Evolutionary conservation across 2,113 vertebrate species (phyloP).

Genomic region (Maccullochella peelii): DNA sequence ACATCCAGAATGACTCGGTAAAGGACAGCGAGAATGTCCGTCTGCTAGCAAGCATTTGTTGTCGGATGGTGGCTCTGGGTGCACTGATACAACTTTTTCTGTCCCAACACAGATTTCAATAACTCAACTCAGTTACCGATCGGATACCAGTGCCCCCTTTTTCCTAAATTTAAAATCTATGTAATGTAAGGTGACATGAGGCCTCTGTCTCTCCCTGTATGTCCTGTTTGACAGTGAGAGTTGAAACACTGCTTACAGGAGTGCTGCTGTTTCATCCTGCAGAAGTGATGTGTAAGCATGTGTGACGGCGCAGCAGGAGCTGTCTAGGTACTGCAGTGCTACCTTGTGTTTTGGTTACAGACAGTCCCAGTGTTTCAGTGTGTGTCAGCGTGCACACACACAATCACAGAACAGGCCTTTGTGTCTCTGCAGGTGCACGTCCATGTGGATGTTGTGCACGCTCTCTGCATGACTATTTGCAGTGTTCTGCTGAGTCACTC

Average conservation of each 20-base stretch:
- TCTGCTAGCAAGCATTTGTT: background rate
- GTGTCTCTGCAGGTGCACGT: slow-evolving; percentile 16
- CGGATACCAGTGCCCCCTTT: no score
- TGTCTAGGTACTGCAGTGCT: slow-evolving; percentile 20
- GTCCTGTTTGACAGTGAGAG: background rate
- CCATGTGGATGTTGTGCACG: slow-evolving; percentile 8
- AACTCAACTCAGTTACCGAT: no score
- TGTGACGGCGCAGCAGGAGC: slow-evolving; percentile 16
- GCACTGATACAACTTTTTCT: background rate
- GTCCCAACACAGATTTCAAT: background rate
- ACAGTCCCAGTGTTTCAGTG: background rate
- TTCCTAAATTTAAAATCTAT: no score
- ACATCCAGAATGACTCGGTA: slow-evolving; percentile 8
- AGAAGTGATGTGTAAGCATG: slow-evolving; percentile 35
- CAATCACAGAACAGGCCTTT: background rate
- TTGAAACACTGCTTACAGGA: background rate
- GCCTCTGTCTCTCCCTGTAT: background rate
- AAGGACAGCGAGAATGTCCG: no score
- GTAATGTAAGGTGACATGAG: no score
- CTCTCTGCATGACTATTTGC: slow-evolving; percentile 14
- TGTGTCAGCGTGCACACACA: background rate
- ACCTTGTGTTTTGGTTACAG: slow-evolving; percentile 14
- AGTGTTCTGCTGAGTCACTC: slow-evolving; percentile 69
- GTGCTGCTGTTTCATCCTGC: background rate
- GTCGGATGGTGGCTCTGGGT: no score